Base-by-base conservation (phyloP, 2,888 invertebrate species). In the Xanthia togata region DNA sequence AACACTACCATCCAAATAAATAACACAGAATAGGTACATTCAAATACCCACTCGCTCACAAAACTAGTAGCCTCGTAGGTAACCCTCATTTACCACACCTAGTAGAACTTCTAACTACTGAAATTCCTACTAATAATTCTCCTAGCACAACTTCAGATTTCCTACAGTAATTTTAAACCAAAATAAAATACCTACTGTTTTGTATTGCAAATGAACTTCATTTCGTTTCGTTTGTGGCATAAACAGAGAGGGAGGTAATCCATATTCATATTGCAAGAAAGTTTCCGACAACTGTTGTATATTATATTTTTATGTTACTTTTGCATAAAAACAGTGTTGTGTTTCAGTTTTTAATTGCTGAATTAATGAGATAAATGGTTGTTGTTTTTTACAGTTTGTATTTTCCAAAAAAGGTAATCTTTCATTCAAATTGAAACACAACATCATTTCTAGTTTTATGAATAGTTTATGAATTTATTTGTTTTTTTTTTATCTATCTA, bases 221-320 rank as follows among this genome's bases (percentile, higher is more conserved):
- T 83, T 73, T 55, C 60, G 68, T 80, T 79, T 64, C 64, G 44
- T 64, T 79, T 77, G 65, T 31, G 53, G 62, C 57, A 44, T 69
- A n/a, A 67, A 64, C 50, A 71, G 64, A 71, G 59, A 57, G 44
- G n/a, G 20, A 44, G 6, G 44, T 67, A 35, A 68, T 83, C 17
- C 83, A 83, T 85, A 83, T 83, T 83, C 83, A 85, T 78, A 71
- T n/a, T 50, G 50, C n/a, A 70, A 83, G 63, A 57, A 82, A 78
- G 26, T 81, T 85, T 2, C 14, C 14, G 60, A 47, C 31, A 50
- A 60, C 63, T 57, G 57, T 26, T 70, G 57, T 55, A 55, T 74
- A 73, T 65, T 55, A 50, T 74, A 73, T 65, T 77, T 85, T 82
- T 62, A 69, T 69, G 70, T 35, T 63, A 2, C 62, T 78, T 83